These are phyloP conservation scores for Cephus runcator DNA, from an alignment of 2,888 invertebrate species.

Conservation along the genomic window DNA sequence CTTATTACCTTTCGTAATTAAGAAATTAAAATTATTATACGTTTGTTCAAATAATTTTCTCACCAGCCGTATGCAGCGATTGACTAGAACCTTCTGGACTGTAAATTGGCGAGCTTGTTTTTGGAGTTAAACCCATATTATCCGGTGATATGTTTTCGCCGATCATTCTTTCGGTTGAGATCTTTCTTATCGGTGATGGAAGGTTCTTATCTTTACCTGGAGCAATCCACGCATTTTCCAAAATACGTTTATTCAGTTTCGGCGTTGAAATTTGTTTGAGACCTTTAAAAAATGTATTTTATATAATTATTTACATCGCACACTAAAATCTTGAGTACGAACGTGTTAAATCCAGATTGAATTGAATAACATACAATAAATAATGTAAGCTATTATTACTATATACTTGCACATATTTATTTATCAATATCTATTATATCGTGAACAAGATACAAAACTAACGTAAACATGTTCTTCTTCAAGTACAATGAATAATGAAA, in stretches of 20 bases:
- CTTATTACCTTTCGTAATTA: not conserved
- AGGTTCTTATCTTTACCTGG: constrained; percentile 39
- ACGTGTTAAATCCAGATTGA: not conserved
- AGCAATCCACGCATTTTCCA: constrained; percentile 51
- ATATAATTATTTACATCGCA: not conserved
- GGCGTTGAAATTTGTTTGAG: constrained; percentile 43
- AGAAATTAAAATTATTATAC: not conserved
- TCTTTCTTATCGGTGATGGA: constrained; percentile 56
- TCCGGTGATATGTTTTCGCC: constrained; percentile 29
- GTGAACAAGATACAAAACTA: not conserved
- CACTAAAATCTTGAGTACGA: not conserved
- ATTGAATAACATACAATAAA: not conserved
- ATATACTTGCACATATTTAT: not conserved
- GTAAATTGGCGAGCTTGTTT: constrained; percentile 55
- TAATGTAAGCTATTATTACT: not conserved
- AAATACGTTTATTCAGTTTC: constrained; percentile 36
- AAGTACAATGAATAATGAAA: not conserved
- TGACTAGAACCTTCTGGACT: constrained; percentile 45
- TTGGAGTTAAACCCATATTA: constrained; percentile 35
- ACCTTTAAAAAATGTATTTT: constrained; percentile 26
- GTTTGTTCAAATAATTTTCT: not conserved
- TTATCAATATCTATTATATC: not conserved
- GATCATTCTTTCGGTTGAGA: constrained; percentile 27
- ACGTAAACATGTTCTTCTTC: not conserved
- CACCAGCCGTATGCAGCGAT: constrained; percentile 17